Evolutionary conservation across 2,797 vertebrate genomes (phyloP).

Genomic region (Myotis myotis): DNA sequence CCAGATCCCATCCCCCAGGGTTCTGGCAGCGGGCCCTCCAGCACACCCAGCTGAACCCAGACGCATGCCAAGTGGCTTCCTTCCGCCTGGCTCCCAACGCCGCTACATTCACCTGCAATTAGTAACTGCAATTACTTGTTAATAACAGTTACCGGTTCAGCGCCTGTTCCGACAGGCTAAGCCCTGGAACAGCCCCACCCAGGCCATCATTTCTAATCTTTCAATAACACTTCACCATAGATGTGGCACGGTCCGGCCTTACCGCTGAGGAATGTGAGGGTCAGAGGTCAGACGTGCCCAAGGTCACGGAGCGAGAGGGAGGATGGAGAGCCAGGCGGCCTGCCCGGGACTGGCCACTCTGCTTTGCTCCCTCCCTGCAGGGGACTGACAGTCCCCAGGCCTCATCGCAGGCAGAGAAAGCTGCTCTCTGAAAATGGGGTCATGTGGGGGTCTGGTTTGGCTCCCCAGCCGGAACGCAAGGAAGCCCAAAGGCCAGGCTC

Average conservation of each 20-base stretch:
- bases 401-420: not conserved
- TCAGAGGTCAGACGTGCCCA: not conserved
- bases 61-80: slow-evolving; percentile 58
- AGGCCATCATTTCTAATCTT: not conserved
- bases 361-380: not conserved
- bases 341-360: not conserved
- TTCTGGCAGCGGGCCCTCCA: slow-evolving; percentile 44
- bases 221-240: not conserved
- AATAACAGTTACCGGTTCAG: slow-evolving; percentile 43
- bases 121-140: slow-evolving; percentile 63
- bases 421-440: not conserved
- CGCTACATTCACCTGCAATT: slow-evolving; percentile 57
- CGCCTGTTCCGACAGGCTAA: slow-evolving; percentile 1
- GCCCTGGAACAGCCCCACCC: not conserved
- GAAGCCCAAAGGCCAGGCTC: not conserved
- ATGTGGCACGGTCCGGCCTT: accelerated
- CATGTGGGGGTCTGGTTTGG: not conserved
- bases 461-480: not conserved
- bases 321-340: not conserved
- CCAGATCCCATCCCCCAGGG: not conserved
- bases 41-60: slow-evolving; percentile 43
- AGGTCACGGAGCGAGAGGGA: not conserved
- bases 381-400: not conserved
- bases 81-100: slow-evolving; percentile 32
- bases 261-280: not conserved